A percentile compares a stretch with the other conserved stretches of the same genome.
Evolutionary conservation across 2,113 vertebrate genomes (phyloP).

Genomic region (Bubo blakistoni): DNA sequence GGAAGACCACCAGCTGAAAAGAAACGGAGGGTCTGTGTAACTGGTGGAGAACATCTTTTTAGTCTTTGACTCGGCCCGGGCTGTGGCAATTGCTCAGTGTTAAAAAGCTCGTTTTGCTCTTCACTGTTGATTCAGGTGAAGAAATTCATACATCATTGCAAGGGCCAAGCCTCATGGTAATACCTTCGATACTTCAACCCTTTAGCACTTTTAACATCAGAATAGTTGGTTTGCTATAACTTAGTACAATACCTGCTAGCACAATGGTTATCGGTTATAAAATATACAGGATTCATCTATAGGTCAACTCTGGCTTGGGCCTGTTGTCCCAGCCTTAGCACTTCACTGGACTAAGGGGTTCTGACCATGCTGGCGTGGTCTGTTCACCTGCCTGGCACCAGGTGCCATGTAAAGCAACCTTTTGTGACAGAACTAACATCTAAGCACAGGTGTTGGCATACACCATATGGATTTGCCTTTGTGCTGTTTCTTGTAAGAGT

Average conservation of each 20-base stretch:
- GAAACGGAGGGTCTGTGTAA: not conserved
- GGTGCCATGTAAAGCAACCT: not conserved
- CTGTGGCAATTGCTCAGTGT: slow-evolving; percentile 69
- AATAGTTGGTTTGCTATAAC: too few relatives aligned
- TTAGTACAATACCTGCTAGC: too few relatives aligned
- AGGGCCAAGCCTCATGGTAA: not conserved
- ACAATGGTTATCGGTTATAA: too few relatives aligned
- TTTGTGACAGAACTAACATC: not conserved
- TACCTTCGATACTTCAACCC: not conserved
- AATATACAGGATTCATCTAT: too few relatives aligned
- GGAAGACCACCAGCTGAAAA: slow-evolving; percentile 90
- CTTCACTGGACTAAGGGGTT: not conserved
- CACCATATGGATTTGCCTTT: not conserved
- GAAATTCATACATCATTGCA: slow-evolving; percentile 78
- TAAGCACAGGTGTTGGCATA: not conserved
- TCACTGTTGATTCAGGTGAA: slow-evolving; percentile 67
- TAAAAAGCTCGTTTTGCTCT: slow-evolving; percentile 76
- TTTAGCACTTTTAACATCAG: too few relatives aligned
- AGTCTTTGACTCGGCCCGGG: not conserved
- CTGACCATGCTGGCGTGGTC: not conserved
- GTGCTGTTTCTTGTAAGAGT: not conserved
- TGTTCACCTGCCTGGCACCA: not conserved
- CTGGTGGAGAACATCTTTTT: not conserved
- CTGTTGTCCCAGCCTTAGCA: too few relatives aligned
- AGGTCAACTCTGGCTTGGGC: too few relatives aligned